phyloP scores from a whole-genome alignment of 2,888 invertebrate species.

The Tipula helvola region DNA sequence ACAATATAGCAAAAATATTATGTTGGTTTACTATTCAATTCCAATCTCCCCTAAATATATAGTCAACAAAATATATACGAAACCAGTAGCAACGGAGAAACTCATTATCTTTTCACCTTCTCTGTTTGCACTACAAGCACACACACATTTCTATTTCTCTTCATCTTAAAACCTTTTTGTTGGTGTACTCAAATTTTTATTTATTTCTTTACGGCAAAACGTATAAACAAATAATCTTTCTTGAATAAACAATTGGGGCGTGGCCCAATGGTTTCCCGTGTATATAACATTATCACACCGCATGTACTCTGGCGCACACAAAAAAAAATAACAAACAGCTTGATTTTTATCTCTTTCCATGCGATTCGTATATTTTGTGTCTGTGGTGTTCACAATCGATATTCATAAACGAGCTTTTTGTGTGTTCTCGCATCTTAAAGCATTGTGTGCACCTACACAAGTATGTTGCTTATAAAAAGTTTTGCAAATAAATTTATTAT shows the following conservation, averaged over 20 bases:
- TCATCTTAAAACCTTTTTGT: neutral
- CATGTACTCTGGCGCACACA: neutral
- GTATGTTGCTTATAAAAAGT: neutral
- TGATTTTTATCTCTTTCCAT: neutral
- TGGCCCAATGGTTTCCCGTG: neutral
- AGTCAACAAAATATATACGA: neutral
- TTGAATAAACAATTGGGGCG: neutral
- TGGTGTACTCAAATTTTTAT: neutral
- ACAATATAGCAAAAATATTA: neutral
- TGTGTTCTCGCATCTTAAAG: neutral
- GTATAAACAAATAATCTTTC: neutral
- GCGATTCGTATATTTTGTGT: neutral
- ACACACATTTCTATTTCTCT: neutral
- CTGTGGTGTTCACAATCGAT: neutral
- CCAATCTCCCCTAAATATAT: neutral
- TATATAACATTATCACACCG: neutral
- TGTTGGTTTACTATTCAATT: neutral
- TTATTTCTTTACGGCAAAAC: neutral
- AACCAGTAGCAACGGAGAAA: neutral
- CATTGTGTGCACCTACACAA: too few species aligned
- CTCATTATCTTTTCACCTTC: neutral
- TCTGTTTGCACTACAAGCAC: neutral
- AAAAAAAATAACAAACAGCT: neutral
- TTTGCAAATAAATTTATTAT: neutral
- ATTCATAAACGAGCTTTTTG: neutral